Evolutionary conservation across 2,888 invertebrate species (phyloP).

Genomic region (Koerneria pararmatus): DNA sequence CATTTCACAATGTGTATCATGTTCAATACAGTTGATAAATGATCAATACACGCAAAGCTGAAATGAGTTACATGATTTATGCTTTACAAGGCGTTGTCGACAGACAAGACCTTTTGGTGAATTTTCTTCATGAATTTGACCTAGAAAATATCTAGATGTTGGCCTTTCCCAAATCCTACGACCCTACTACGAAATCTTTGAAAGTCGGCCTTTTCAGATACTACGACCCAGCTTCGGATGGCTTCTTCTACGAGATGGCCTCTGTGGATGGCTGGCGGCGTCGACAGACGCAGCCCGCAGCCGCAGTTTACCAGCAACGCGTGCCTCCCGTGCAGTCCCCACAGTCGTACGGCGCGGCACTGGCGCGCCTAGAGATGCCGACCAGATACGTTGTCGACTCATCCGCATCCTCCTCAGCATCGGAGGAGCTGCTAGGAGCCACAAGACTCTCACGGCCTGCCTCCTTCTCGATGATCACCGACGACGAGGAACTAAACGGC

Average conservation of each 20-base stretch:
- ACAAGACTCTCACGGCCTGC: slow-evolving; percentile 22
- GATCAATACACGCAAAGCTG: no score
- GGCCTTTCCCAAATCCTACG: no score
- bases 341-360: slow-evolving; percentile 22
- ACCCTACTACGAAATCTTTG: no score
- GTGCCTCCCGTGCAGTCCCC: slow-evolving; percentile 4
- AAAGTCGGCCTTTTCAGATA: slow-evolving; percentile 29
- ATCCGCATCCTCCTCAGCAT: slow-evolving; percentile 30
- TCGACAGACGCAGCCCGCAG: slow-evolving; percentile 28
- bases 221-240: slow-evolving; percentile 55
- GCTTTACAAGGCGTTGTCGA: no score
- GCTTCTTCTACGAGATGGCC: slow-evolving; percentile 58
- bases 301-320: slow-evolving; percentile 6
- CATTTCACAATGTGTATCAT: no score
- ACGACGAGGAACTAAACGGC: neutral
- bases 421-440: slow-evolving; percentile 25
- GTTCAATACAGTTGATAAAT: no score
- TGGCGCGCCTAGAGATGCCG: slow-evolving; percentile 30
- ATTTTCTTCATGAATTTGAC: no score
- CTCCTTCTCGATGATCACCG: neutral
- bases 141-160: no score
- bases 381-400: slow-evolving; percentile 38
- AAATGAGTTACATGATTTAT: no score
- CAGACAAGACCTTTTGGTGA: no score
- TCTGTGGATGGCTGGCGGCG: slow-evolving; percentile 56